Evolutionary conservation across 2,113 vertebrate genomes (phyloP).

Genomic region (Trogon surrucura): DNA sequence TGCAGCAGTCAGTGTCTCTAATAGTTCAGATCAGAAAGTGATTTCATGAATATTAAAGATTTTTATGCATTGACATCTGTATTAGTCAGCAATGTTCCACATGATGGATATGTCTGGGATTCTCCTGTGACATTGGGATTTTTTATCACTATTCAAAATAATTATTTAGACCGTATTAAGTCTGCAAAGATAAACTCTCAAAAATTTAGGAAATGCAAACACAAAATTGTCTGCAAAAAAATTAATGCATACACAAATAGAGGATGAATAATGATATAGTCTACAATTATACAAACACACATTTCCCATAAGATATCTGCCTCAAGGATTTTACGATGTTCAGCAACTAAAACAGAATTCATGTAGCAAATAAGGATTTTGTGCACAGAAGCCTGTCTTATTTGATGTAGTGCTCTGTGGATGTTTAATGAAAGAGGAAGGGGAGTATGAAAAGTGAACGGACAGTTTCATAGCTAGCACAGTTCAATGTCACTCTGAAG

Average conservation of each 20-base stretch:
- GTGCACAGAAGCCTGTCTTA: slow-evolving; percentile 23
- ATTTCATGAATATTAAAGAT: slow-evolving; percentile 9
- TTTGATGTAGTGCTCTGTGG: background rate
- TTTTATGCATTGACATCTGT: background rate
- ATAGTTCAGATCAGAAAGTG: background rate
- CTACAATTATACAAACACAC: slow-evolving; percentile 41
- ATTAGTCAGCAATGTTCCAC: background rate
- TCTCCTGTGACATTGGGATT: background rate
- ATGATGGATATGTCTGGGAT: background rate
- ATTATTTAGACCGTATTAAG: background rate
- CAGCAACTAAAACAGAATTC: slow-evolving; percentile 42
- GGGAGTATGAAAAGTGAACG: background rate
- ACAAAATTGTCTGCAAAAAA: background rate
- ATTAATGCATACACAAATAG: background rate
- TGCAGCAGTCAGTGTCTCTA: background rate
- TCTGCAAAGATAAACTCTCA: background rate
- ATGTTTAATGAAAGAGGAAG: slow-evolving; percentile 2
- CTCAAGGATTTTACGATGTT: slow-evolving; percentile 47
- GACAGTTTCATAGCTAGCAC: background rate
- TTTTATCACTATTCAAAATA: background rate
- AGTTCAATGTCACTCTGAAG: background rate
- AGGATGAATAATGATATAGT: background rate
- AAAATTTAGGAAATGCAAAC: background rate
- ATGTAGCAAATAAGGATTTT: slow-evolving; percentile 39
- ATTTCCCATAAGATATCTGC: slow-evolving; percentile 36